These are phyloP conservation scores for Pseudeuparius sepicola DNA, from an alignment of 2,888 invertebrate genomes.

Conservation along the genomic window DNA sequence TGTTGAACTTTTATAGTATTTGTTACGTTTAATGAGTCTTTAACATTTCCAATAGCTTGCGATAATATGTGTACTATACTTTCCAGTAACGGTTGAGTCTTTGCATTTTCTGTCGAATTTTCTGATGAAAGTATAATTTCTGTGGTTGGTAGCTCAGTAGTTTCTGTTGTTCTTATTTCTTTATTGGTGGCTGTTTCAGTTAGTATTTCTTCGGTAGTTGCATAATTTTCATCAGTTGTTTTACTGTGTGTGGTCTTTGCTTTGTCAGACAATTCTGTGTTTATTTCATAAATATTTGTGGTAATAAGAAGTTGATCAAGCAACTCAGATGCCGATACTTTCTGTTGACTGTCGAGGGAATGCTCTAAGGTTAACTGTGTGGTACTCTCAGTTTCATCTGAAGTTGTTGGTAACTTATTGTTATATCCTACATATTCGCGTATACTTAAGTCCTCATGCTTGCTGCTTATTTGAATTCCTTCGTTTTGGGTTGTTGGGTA, in stretches of 20 bases:
- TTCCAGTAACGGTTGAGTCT: constrained; percentile 29
- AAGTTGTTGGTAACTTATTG: constrained; percentile 6
- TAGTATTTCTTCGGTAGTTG: too few relatives aligned
- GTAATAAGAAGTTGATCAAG: constrained; percentile 32
- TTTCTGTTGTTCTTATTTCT: constrained; percentile 13
- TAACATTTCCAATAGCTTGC: constrained; percentile 31
- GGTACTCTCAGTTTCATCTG: constrained; percentile 14
- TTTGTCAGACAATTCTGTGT: constrained; percentile 29
- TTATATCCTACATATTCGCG: too few relatives aligned
- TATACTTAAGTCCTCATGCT: constrained; percentile 20
- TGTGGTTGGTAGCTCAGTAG: constrained; percentile 16
- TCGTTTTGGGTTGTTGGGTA: constrained; percentile 8
- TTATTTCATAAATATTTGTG: constrained; percentile 35
- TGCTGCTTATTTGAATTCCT: constrained; percentile 6
- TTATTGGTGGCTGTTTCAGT: constrained; percentile 5
- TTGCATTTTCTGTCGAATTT: constrained; percentile 24
- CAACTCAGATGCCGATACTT: constrained; percentile 25
- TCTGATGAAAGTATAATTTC: constrained; percentile 14
- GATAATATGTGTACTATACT: constrained; percentile 34
- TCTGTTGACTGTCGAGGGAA: constrained; percentile 19
- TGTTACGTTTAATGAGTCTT: constrained; percentile 22
- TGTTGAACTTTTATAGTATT: too few relatives aligned
- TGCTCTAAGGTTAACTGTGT: constrained; percentile 18
- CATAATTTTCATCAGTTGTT: too few relatives aligned
- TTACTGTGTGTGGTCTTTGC: too few relatives aligned